A percentile compares a stretch with the other conserved stretches of the same genome.
Conservation (phyloP, 23 tunicate species). For the Botrylloides violaceus region DNA sequence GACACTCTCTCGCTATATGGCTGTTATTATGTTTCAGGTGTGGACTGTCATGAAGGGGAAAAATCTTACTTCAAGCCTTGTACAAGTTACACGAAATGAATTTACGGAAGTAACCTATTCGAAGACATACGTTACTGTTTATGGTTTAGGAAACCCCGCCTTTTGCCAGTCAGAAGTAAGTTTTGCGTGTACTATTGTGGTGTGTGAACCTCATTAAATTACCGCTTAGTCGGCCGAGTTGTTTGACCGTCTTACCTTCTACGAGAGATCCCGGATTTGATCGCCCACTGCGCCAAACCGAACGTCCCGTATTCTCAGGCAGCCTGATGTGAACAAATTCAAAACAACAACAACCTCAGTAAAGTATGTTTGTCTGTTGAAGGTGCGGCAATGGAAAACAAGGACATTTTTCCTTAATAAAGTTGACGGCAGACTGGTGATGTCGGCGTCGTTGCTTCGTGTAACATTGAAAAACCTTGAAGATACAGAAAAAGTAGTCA, state of each 20-base stretch:
- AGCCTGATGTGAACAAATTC: no score
- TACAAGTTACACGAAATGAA: constrained; percentile 11
- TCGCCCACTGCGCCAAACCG: no score
- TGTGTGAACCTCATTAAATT: no score
- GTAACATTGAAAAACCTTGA: constrained; percentile 63
- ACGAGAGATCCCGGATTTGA: no score
- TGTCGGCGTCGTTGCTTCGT: constrained; percentile 52
- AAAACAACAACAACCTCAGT: no score
- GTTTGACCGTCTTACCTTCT: no score
- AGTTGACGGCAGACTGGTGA: constrained; percentile 38
- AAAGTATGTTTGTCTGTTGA: background rate
- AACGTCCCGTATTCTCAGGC: no score
- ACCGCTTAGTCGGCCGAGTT: no score
- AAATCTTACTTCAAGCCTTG: constrained; percentile 25
- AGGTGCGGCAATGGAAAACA: constrained; percentile 49
- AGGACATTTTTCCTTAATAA: constrained; percentile 57
- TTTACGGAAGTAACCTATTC: constrained; percentile 6
- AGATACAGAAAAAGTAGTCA: constrained; percentile 62
- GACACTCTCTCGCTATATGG: no score
- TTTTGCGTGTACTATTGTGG: no score
- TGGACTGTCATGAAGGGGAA: constrained; percentile 80
- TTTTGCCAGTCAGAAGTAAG: constrained; percentile 68
- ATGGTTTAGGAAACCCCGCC: constrained; percentile 48
- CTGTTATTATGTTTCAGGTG: constrained; percentile 17
- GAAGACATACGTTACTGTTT: constrained; percentile 39